phyloP scores from a whole-genome alignment of 2,888 invertebrate species.

The Spatulosminthurus flaviceps region DNA sequence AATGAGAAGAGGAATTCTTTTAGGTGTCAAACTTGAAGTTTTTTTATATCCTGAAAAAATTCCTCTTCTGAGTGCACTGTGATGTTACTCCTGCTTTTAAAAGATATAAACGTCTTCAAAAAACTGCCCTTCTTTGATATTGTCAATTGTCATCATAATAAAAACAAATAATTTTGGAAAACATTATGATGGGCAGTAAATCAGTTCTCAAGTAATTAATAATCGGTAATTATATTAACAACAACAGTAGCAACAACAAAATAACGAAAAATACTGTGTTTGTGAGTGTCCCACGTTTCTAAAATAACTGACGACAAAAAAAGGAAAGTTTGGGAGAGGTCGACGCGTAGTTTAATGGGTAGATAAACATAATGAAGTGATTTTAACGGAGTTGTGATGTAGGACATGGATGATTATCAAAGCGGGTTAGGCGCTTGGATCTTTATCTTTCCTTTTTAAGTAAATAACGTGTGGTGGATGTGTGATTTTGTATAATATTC shows the following conservation, averaged over 20 bases:
- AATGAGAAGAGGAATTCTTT: too few relatives aligned
- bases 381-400: conserved; percentile 3
- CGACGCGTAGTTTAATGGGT: background rate
- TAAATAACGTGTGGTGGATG: background rate
- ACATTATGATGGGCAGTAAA: background rate
- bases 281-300: background rate
- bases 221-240: background rate
- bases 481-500: conserved; percentile 5
- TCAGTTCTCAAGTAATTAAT: background rate
- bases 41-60: conserved; percentile 6
- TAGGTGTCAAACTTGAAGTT: too few relatives aligned
- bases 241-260: conserved; percentile 30
- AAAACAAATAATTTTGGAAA: conserved; percentile 14
- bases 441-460: conserved; percentile 30
- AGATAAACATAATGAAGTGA: background rate
- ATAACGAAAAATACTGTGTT: conserved; percentile 20
- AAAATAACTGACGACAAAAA: background rate
- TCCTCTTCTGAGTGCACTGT: background rate
- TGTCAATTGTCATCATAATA: background rate
- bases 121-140: background rate
- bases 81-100: background rate
- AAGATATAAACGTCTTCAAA: conserved; percentile 19
- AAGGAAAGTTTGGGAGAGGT: background rate
- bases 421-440: background rate
- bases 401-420: conserved; percentile 13